A percentile compares a stretch with the other conserved stretches of the same genome.
These are phyloP conservation scores for Drosophila prosaltans DNA, from an alignment of 1,140 invertebrate species.

Conservation along the genomic window DNA sequence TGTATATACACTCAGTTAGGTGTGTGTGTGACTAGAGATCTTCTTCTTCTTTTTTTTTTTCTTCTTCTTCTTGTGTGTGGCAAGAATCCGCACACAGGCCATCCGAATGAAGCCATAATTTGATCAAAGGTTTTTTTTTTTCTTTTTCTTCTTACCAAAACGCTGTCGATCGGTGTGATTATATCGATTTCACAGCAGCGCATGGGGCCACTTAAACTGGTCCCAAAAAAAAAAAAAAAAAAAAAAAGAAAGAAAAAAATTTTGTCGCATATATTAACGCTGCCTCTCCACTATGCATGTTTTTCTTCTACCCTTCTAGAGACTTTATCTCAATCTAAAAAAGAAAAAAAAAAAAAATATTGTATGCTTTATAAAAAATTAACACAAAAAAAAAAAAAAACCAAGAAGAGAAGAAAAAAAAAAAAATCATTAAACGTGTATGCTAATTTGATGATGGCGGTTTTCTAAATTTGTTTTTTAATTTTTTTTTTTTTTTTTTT, in stretches of 20 bases:
- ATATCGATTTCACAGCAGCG: conserved; percentile 34
- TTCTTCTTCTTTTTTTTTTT: conserved; percentile 15
- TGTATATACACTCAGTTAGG: neutral
- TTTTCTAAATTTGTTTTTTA: conserved; percentile 68
- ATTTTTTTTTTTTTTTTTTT: conserved; percentile 30
- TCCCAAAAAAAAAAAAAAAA: conserved; percentile 20
- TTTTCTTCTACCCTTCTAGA: conserved; percentile 20
- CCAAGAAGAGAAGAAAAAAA: conserved; percentile 34
- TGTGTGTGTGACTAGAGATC: neutral
- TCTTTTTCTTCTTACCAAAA: conserved; percentile 19
- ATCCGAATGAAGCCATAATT: conserved; percentile 9
- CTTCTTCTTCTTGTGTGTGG: conserved; percentile 30
- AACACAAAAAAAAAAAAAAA: conserved; percentile 45
- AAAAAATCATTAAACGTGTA: conserved; percentile 77
- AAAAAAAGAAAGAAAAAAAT: conserved; percentile 10
- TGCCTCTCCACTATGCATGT: conserved; percentile 32
- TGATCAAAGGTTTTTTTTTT: conserved; percentile 9
- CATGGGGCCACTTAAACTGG: conserved; percentile 41
- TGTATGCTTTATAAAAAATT: conserved; percentile 74
- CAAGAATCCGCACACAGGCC: conserved; percentile 24
- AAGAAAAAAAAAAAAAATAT: conserved; percentile 36
- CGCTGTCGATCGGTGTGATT: conserved; percentile 33
- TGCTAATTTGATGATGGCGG: conserved; percentile 78
- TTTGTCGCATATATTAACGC: conserved; percentile 52
- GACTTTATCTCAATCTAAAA: conserved; percentile 36